Conservation (phyloP, 1,140 invertebrate genomes). For the Calephelis virginiensis region DNA sequence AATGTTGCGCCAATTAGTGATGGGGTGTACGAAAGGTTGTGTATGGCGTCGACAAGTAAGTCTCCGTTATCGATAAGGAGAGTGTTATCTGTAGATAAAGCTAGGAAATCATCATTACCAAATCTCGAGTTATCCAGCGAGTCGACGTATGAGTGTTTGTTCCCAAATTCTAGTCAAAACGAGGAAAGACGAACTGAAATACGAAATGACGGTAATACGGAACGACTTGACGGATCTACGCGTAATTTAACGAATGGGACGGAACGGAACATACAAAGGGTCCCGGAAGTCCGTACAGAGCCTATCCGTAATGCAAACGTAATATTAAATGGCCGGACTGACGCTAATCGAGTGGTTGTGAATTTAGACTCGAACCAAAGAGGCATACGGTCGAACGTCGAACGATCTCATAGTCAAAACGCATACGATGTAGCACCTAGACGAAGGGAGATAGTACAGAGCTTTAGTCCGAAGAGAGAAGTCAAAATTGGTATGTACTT, state of each 20-base stretch:
- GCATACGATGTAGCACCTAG: constrained; percentile 46
- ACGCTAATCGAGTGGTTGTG: background rate
- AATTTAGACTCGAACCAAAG: constrained; percentile 38
- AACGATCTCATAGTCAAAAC: constrained; percentile 62
- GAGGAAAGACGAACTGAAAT: constrained; percentile 10
- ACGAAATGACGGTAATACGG: constrained; percentile 17
- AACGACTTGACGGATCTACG: constrained; percentile 6
- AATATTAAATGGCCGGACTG: background rate
- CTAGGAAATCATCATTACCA: constrained; percentile 58
- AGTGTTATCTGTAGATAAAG: constrained; percentile 39
- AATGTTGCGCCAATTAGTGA: constrained; percentile 32
- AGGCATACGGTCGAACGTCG: constrained; percentile 44
- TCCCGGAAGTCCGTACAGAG: constrained; percentile 16
- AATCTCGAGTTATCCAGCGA: constrained; percentile 52
- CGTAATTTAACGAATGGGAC: constrained; percentile 2
- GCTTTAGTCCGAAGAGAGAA: constrained; percentile 51
- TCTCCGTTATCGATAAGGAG: constrained; percentile 45
- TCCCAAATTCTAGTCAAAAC: constrained; percentile 43
- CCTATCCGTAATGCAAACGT: background rate
- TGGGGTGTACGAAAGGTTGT: constrained; percentile 56
- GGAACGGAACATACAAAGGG: background rate
- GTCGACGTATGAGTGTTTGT: constrained; percentile 59
- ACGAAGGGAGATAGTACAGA: constrained; percentile 40
- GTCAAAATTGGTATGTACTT: constrained; percentile 48
- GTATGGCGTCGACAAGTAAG: constrained; percentile 60